These are phyloP conservation scores for Forbesichthys papilliferus DNA, from an alignment of 2,113 vertebrate species.

Conservation along the genomic window DNA sequence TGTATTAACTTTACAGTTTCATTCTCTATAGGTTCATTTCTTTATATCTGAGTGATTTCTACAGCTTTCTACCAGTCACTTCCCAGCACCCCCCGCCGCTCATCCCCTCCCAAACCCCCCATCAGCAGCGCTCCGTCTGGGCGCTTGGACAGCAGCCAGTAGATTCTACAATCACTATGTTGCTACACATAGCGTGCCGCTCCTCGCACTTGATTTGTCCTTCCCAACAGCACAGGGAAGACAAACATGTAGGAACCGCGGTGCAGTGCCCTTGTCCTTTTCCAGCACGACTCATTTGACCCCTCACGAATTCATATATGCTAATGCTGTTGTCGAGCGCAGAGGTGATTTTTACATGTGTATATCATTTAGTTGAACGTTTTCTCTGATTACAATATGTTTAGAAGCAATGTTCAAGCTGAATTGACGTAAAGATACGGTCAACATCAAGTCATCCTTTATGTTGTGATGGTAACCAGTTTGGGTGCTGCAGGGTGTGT, in stretches of 20 bases:
- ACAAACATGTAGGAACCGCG: background rate
- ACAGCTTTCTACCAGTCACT: no score
- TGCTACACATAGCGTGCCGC: constrained; percentile 10
- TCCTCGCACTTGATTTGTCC: background rate
- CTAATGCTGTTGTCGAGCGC: constrained; percentile 3
- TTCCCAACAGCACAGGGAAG: constrained; percentile 1
- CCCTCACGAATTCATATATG: background rate
- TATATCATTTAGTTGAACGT: no score
- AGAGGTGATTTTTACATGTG: background rate
- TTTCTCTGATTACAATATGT: no score
- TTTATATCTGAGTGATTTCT: background rate
- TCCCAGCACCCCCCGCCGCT: background rate
- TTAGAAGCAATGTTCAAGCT: no score
- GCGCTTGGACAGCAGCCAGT: constrained; percentile 23
- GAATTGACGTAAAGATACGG: no score
- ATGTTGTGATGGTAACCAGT: no score
- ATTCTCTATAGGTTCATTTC: background rate
- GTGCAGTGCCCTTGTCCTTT: background rate
- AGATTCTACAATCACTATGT: constrained; percentile 12
- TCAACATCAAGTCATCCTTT: no score
- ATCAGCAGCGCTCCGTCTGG: constrained; percentile 27
- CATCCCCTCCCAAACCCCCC: background rate
- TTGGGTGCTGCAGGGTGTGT: no score
- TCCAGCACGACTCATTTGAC: background rate
- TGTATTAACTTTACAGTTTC: constrained; percentile 1